These are phyloP conservation scores for Cryptocheilus praepositus DNA, from an alignment of 2,888 invertebrate genomes.

Conservation along the genomic window DNA sequence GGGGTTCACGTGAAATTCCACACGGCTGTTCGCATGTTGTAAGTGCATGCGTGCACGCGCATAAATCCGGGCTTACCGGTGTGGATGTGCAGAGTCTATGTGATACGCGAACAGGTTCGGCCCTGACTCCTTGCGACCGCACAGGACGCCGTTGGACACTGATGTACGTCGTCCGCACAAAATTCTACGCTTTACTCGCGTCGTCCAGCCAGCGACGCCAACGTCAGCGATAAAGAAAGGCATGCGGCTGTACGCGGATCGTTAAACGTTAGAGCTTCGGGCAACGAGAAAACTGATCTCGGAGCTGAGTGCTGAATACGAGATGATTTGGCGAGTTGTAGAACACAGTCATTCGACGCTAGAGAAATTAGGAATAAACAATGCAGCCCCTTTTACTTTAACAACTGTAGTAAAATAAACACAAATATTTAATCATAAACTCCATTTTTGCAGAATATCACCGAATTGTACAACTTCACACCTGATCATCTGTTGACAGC, in stretches of 20 bases:
- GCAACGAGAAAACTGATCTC: too few species aligned
- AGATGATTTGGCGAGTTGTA: too few species aligned
- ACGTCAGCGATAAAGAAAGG: neutral
- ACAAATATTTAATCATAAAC: too few species aligned
- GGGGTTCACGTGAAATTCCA: too few species aligned
- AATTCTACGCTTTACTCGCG: slow-evolving; percentile 6
- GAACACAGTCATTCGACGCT: too few species aligned
- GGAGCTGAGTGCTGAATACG: too few species aligned
- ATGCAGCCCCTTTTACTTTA: too few species aligned
- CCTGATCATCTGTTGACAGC: too few species aligned
- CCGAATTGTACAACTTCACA: too few species aligned
- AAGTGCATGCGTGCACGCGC: neutral
- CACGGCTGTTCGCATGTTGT: neutral
- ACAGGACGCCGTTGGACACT: slow-evolving; percentile 10
- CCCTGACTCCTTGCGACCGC: slow-evolving; percentile 8
- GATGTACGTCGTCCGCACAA: slow-evolving; percentile 1
- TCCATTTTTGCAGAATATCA: too few species aligned
- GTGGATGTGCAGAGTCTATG: slow-evolving; percentile 9
- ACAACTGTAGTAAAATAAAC: too few species aligned
- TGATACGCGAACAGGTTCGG: slow-evolving; percentile 1
- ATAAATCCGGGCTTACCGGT: neutral
- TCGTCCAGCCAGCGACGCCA: neutral
- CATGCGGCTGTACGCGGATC: neutral
- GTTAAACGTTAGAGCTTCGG: neutral
- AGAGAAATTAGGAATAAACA: too few species aligned